Evolutionary conservation across 2,113 vertebrate species (phyloP), one percentile per base, ranked within the genome.

Genomic region (Dromiciops gliroides): DNA sequence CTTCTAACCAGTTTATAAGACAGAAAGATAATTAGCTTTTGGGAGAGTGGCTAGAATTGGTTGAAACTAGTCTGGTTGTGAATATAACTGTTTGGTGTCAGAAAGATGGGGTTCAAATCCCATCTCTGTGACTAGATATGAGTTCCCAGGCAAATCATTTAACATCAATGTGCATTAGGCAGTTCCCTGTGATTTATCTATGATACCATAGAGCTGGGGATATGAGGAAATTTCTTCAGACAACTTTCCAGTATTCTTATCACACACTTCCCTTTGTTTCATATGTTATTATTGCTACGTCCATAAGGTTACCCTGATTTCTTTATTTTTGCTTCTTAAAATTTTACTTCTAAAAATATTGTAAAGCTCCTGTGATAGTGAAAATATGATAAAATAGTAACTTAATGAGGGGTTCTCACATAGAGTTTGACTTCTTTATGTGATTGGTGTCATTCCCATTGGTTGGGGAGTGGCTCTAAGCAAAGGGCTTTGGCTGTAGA

Each of bases 261-360:
- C 51, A 47, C 1, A 47, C 92, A 90, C 83, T 60, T 56, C 95
- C 93, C 14, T 37, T 96, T 44, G n/a, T 94, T 95, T 93, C 26
- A 56, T n/a, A 50, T 3, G 75, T 3, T 90, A 92, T 92, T 95
- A 91, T 52, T 53, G 48, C 19, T 48, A 19, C 89, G 95, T 92
- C 75, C 96, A 48, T 19, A 52, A 93, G 88, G 16, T n/a, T 91
- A 93, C 31, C 24, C 91, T 8, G 8, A 23, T 94, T 51, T 92
- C 89, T 89, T 93, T 90, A 26, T 53, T 50, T 48, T 92, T 60
- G 24, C 48, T 2, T 51, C 19, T 95, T 50, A 26, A 95, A 97
- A 89, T 23, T 37, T 67, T 16, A 67, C 60, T 94, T n/a, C 37
- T 90, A 83, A 53, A n/a, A 83, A 50, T 75, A 92, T 14, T 44